phyloP scores from a whole-genome alignment of 2,888 invertebrate species.

The Smittia sp. region DNA sequence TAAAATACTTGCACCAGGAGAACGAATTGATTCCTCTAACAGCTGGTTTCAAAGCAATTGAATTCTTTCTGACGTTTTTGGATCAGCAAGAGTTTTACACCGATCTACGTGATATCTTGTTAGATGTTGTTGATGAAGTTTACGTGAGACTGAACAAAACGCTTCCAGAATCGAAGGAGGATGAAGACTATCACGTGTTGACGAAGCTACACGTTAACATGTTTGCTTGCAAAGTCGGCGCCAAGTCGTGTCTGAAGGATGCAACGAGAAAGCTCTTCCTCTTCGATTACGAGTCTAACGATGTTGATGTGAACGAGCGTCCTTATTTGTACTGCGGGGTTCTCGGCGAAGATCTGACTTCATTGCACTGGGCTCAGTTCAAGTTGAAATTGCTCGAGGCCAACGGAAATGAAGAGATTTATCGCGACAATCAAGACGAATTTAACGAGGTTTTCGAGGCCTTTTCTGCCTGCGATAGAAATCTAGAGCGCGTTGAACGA shows the following conservation, averaged over 20 bases:
- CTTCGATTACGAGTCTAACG: background rate
- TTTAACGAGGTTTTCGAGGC: constrained; percentile 23
- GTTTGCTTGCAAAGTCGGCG: constrained; percentile 29
- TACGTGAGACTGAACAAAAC: constrained; percentile 1
- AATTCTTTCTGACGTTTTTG: constrained; percentile 18
- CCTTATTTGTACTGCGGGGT: constrained; percentile 29
- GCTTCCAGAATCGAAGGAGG: constrained; percentile 2
- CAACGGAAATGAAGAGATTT: background rate
- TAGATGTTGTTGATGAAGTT: constrained; percentile 19
- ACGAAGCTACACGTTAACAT: constrained; percentile 21
- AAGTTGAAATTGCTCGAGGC: background rate
- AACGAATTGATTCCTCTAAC: constrained; percentile 13
- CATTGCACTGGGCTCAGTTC: background rate
- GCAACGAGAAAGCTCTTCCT: background rate
- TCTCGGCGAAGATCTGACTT: background rate
- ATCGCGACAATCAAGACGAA: constrained; percentile 34
- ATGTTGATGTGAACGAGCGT: background rate
- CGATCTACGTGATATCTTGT: background rate
- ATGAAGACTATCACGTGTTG: constrained; percentile 7
- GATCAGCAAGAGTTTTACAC: constrained; percentile 22
- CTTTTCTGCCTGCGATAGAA: background rate
- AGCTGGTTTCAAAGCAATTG: constrained; percentile 10
- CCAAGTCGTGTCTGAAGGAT: constrained; percentile 18
- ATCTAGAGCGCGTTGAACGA: background rate
- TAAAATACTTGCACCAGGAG: constrained; percentile 31